Conservation (phyloP, 2,888 invertebrate species). For the Scaptomyza parva region DNA sequence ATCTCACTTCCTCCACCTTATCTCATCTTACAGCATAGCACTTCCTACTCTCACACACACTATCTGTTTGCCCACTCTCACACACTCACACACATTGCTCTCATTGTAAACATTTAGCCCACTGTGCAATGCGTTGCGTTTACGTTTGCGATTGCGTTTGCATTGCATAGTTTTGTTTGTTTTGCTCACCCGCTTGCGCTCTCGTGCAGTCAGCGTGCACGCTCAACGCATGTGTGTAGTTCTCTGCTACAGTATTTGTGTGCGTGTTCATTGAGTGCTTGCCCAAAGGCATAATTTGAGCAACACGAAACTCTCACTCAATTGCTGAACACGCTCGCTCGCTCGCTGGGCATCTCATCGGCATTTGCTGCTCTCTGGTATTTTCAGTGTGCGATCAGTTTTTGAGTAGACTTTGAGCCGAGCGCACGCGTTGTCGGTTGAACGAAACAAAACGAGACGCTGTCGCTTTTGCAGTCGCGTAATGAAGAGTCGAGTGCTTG, state of each 20-base stretch:
- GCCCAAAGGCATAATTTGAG: conserved; percentile 58
- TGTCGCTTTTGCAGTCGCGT: conserved; percentile 42
- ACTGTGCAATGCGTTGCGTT: conserved; percentile 70
- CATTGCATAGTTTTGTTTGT: conserved; percentile 74
- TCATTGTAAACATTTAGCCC: conserved; percentile 52
- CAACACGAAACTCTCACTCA: conserved; percentile 47
- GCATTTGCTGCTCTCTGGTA: conserved; percentile 63
- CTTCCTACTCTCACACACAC: conserved; percentile 37
- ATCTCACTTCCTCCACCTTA: conserved; percentile 66
- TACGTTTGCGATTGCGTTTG: conserved; percentile 57
- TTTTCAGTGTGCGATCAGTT: conserved; percentile 79
- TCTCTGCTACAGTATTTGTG: conserved; percentile 51
- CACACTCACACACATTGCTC: conserved; percentile 4
- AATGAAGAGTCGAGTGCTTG: conserved; percentile 54
- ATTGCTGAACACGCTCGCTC: conserved; percentile 24
- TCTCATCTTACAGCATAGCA: conserved; percentile 37
- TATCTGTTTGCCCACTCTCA: conserved; percentile 37
- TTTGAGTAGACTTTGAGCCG: conserved; percentile 82
- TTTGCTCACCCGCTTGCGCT: conserved; percentile 50
- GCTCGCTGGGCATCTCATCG: conserved; percentile 35
- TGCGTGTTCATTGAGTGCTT: conserved; percentile 81
- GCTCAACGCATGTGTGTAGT: conserved; percentile 13
- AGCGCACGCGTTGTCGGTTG: conserved; percentile 73
- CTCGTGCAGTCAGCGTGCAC: neutral
- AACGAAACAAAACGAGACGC: conserved; percentile 53